phyloP scores from a whole-genome alignment of 2,888 invertebrate species.

The Isotomurus palustris region DNA sequence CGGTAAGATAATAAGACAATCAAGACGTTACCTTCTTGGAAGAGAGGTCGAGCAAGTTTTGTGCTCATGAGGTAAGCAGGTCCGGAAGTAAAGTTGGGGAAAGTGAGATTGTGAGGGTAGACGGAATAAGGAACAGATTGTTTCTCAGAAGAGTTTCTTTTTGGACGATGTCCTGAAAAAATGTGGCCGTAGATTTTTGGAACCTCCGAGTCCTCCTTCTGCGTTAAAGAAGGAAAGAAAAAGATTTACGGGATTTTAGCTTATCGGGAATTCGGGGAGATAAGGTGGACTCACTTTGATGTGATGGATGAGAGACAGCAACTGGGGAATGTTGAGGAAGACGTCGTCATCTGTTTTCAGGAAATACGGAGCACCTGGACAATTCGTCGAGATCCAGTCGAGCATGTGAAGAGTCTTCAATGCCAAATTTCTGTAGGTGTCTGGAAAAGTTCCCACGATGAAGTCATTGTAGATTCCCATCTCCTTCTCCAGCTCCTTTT shows the following conservation, averaged over 20 bases:
- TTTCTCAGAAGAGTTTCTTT: slow-evolving; percentile 17
- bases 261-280: neutral
- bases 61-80: slow-evolving; percentile 28
- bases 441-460: slow-evolving; percentile 24
- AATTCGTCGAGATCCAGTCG: slow-evolving; percentile 26
- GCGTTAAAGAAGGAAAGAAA: neutral
- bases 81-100: slow-evolving; percentile 32
- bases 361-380: slow-evolving; percentile 20
- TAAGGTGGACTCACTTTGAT: slow-evolving; percentile 16
- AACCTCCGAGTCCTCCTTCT: slow-evolving; percentile 15
- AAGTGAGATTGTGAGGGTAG: slow-evolving; percentile 24
- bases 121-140: slow-evolving; percentile 24
- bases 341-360: slow-evolving; percentile 36
- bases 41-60: slow-evolving; percentile 17
- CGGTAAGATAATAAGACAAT: neutral
- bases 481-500: slow-evolving; percentile 20
- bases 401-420: slow-evolving; percentile 33
- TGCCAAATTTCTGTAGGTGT: slow-evolving; percentile 27
- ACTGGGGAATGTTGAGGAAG: slow-evolving; percentile 28
- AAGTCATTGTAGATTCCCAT: slow-evolving; percentile 26
- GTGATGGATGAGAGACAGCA: slow-evolving; percentile 22
- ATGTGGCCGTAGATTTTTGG: slow-evolving; percentile 35
- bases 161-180: slow-evolving; percentile 28
- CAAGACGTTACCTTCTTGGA: slow-evolving; percentile 16
- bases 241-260: neutral